Percentiles rank a stretch among this genome's conserved stretches.
Conservation (phyloP, 2,888 invertebrate genomes). For the Amitus sp. region DNA sequence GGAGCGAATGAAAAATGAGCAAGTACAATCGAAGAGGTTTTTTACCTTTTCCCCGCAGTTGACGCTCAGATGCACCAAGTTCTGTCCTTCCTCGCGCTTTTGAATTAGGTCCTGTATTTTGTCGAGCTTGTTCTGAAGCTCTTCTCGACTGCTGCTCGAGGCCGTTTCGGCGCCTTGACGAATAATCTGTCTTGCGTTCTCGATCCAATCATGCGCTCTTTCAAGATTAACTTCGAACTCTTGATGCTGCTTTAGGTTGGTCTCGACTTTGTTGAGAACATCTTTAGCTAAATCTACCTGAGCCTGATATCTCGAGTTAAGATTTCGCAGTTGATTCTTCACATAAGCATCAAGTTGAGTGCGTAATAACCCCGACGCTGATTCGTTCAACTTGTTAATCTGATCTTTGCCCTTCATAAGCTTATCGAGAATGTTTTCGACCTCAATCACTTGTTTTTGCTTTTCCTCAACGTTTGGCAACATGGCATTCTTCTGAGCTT, state of each 20-base stretch:
- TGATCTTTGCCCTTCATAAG: conserved; percentile 82
- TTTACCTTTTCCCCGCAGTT: conserved; percentile 89
- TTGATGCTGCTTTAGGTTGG: conserved; percentile 86
- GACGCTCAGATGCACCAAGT: conserved; percentile 85
- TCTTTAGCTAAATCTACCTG: conserved; percentile 89
- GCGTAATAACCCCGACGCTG: conserved; percentile 78
- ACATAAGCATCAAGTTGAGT: conserved; percentile 90
- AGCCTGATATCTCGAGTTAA: conserved; percentile 90
- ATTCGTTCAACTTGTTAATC: conserved; percentile 84
- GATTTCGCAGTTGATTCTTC: conserved; percentile 84
- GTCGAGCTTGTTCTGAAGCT: conserved; percentile 81
- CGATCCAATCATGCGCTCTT: conserved; percentile 86
- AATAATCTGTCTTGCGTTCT: conserved; percentile 84
- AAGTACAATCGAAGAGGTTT: conserved; percentile 53
- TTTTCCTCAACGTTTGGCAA: conserved; percentile 85
- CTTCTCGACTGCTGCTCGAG: conserved; percentile 82
- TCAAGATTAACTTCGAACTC: conserved; percentile 81
- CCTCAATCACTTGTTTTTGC: conserved; percentile 84
- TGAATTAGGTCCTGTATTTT: conserved; percentile 83
- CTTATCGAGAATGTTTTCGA: conserved; percentile 79
- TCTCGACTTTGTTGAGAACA: conserved; percentile 90
- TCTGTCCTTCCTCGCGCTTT: conserved; percentile 88
- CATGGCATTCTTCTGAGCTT: conserved; percentile 87
- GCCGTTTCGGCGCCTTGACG: conserved; percentile 83
- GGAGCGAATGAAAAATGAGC: neutral